Conservation (phyloP, 2,113 vertebrate genomes). For the western clawed frog (Xenopus tropicalis) region DNA sequence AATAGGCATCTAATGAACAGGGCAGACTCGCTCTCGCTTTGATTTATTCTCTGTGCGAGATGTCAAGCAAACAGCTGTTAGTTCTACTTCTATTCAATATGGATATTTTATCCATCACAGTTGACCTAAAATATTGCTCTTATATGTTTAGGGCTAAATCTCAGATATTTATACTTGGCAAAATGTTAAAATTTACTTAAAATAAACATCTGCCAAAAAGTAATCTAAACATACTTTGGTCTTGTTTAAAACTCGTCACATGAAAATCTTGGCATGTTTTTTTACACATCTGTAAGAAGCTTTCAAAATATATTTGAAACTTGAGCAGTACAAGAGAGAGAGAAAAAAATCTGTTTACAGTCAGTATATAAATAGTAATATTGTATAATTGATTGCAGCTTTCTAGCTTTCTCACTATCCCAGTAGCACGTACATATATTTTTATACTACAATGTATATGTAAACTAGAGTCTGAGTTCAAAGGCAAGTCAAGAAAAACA, state of each 20-base stretch:
- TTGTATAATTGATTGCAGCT: too few relatives aligned
- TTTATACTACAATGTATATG: too few relatives aligned
- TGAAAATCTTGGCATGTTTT: conserved; percentile 5
- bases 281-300: not conserved
- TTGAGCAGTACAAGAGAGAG: not conserved
- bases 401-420: too few relatives aligned
- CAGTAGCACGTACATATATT: too few relatives aligned
- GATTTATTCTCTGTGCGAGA: not conserved
- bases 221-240: conserved; percentile 1
- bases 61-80: not conserved
- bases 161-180: conserved; percentile 26
- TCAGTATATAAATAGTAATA: not conserved
- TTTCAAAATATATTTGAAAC: not conserved
- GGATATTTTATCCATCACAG: not conserved
- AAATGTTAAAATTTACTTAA: conserved; percentile 23
- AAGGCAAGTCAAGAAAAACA: too few relatives aligned
- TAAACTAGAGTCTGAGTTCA: too few relatives aligned
- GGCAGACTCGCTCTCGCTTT: too few relatives aligned
- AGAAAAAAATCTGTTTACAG: not conserved
- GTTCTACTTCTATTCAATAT: not conserved
- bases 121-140: not conserved
- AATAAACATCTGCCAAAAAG: conserved; percentile 6
- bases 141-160: conserved; percentile 2
- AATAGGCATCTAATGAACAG: too few relatives aligned
- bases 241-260: not conserved